Base-by-base conservation (phyloP, 35 echinoderm and acorn worm species). In the Hemicentrotus pulcherrimus region DNA sequence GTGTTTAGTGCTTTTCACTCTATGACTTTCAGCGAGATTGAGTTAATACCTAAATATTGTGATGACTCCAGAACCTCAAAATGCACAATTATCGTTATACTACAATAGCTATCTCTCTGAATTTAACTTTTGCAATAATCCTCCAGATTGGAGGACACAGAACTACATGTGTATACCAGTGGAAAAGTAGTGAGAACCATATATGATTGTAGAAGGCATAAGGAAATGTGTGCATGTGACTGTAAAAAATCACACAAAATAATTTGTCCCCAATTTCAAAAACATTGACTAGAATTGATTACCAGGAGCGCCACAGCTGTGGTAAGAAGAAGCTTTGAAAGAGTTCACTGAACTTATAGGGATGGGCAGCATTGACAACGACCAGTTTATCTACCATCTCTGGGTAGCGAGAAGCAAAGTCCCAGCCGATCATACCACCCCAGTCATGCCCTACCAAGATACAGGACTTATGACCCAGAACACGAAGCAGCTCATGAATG, bases 331-430 rank as follows among this genome's bases (percentile, higher is more conserved):
- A 70, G 61, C 61, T 70, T 70, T 24, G 61, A 28, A 70, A 24
- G 18, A 70, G 61, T 47, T 97, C 93, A 28, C 28, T 31, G 47
- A 96, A 96, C 32, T 93, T 47, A n/a, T 94, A 15, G 24, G 95
- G 96, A 91, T 97, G 95, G 15, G 96, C 86, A 8, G 61, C 61
- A 32, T 97, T 97, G 47, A 96, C 47, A 70, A 93, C 47, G 50
- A 97, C 92, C 19, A 96, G 24, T 92, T 94, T 97, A 28, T 97
- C 86, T n/a, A 95, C 94, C 91, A 96, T 94, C 30, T 96, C 96
- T 18, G 95, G 96, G 91, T 94, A 97, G 86, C 59, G 35, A 9
- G 55, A 16, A 52, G 86, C 92, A 61, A 96, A 97, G 24, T 88
- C 55, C 86, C 93, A 97, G 91, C 46, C 86, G 41, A 97, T 86